Evolutionary conservation across 2,888 invertebrate genomes (phyloP), one percentile per base, ranked within the genome.

Genomic region (Cosmia trapezina): DNA sequence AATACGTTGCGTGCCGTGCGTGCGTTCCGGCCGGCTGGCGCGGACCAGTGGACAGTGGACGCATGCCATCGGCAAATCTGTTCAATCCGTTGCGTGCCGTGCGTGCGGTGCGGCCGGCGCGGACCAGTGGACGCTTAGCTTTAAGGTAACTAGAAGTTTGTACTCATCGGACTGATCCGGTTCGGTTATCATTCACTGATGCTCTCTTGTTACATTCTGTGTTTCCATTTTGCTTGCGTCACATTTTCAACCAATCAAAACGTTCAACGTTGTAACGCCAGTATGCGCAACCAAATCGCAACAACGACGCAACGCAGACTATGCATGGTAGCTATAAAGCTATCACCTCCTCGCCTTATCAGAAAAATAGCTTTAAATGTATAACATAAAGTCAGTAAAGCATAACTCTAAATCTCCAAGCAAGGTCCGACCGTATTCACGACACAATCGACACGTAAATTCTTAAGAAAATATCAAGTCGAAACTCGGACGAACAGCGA

Each of bases 401-500:
- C 77, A 66, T 81, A 79, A 81, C 61, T 81, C 53, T 71, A 69
- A 78, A 82, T 78, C 64, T 65, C 41, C 56, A 37, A 60, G 47
- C 57, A 47, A 62, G 65, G 65, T 69, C 57, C 45, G 17, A 72
- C 62, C 59, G 56, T 56, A 69, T 79, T 80, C 73, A 56, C 62
- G 45, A 70, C 82, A 81, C 70, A 81, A 74, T 81, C 71, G 69
- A 54, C 71, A 66, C 67, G 73, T 80, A 83, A 83, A 77, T 80
- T 83, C 70, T 77, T 80, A 83, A 81, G 76, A 84, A 85, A 85
- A 81, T 78, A 81, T 78, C 76, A 49, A 78, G 76, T 74, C 53
- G 60, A 63, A 83, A 76, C 65, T 78, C 64, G 60, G 73, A 73
- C 74, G 73, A 83, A 74, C 81, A 72, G 80, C 83, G 70, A 84